Evolutionary conservation across 37 sponge, comb jelly and placozoan genomes (phyloP), one percentile per base, ranked within the genome.

Genomic region (Oopsacas minuta): DNA sequence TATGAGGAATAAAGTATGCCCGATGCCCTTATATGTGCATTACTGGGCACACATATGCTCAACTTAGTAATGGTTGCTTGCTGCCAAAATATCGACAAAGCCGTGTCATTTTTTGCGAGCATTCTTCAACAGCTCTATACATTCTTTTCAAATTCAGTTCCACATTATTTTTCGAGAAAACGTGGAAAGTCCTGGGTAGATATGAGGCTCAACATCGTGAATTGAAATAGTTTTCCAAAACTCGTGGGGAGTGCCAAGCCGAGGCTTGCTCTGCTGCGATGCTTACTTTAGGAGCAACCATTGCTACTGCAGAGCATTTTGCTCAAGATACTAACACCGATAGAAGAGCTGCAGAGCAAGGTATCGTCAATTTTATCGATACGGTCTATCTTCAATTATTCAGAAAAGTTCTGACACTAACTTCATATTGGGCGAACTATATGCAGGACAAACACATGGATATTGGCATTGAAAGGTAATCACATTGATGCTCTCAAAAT

Each of bases 121-220:
- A 25, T 61, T 10, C n/a, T n/a, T n/a, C 28, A 10, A 25, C 28
- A 10, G 75, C 30, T 61, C 28, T n/a, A 61, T 12, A 61, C 20
- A n/a, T 61, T 61, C 30, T 61, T 61, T 34, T 61, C 75, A 61
- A 3, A 25, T 20, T 25, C 75, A n/a, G 75, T 61, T 25, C 75
- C 75, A n/a, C 75, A 61, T 61, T 25, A 61, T 61, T n/a, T n/a
- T 61, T n/a, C 20, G 75, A n/a, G 75, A 61, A 61, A 61, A 61
- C 30, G 75, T 12, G 1, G 30, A 61, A 61, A n/a, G 30, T 25
- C 28, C 75, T 61, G 75, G 49, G 49, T 42, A 42, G 49, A 42
- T 15, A 61, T 61, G 75, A 10, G 28, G 28, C 30, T 25, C 75
- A n/a, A 25, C 20, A 25, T 10, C 20, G 30, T 25, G 75, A 61